Conservation (phyloP, 2,888 invertebrate genomes). For the Octonoba sinensis region DNA sequence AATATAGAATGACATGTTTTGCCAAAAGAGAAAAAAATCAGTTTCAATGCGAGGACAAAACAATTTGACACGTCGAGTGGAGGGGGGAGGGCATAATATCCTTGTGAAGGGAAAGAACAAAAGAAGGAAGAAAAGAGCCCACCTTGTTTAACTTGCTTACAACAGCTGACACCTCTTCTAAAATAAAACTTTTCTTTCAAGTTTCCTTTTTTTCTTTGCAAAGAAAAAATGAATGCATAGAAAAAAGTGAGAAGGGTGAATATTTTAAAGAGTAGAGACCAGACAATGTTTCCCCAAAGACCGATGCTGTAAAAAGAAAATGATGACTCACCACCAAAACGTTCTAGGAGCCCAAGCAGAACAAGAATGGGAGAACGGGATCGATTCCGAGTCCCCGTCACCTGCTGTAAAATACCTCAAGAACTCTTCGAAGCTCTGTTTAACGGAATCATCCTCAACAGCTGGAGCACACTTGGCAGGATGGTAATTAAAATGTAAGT, state of each 20-base stretch:
- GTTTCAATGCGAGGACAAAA: constrained; percentile 32
- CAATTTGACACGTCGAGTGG: constrained; percentile 40
- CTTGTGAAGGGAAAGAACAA: constrained; percentile 21
- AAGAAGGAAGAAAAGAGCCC: constrained; percentile 22
- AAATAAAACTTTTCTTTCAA: constrained; percentile 40
- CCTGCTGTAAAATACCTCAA: constrained; percentile 19
- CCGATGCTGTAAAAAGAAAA: constrained; percentile 49
- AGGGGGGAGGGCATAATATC: background rate
- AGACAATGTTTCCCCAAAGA: constrained; percentile 47
- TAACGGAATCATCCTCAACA: constrained; percentile 12
- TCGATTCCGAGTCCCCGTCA: background rate
- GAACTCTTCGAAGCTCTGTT: background rate
- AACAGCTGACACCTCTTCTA: constrained; percentile 56
- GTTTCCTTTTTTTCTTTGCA: constrained; percentile 8
- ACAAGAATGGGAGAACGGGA: constrained; percentile 17
- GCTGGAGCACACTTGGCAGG: constrained; percentile 13
- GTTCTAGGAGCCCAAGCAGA: constrained; percentile 40
- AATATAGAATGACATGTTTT: background rate
- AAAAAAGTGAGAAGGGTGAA: constrained; percentile 47
- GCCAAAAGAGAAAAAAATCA: constrained; percentile 9
- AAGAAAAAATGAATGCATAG: constrained; percentile 22
- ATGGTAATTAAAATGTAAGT: constrained; percentile 41
- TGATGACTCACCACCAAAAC: constrained; percentile 52
- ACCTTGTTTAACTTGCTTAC: constrained; percentile 59
- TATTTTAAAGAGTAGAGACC: constrained; percentile 41